Conservation (phyloP, 1,140 invertebrate genomes). For the Panagrolaimus sp. region DNA sequence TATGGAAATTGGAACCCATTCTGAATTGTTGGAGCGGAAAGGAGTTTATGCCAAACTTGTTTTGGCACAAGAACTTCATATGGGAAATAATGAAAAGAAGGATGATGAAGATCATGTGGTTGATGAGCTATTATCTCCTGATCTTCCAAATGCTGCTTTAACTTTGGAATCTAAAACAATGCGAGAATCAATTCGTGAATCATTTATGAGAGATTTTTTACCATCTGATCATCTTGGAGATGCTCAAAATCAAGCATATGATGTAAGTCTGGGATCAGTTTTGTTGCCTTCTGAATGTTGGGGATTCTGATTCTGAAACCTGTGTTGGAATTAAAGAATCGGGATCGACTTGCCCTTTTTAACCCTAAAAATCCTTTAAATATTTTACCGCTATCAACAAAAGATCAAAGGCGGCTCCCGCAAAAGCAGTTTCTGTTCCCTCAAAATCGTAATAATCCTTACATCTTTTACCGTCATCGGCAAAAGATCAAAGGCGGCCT, state of each 20-base stretch:
- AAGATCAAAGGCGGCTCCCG: too few species aligned
- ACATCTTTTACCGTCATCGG: too few species aligned
- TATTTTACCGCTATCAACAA: too few species aligned
- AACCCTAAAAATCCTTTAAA: too few species aligned
- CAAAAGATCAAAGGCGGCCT: too few species aligned
- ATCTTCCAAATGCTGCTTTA: neutral
- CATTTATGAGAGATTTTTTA: slow-evolving; percentile 34
- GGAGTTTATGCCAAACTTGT: slow-evolving; percentile 27
- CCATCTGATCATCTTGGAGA: slow-evolving; percentile 35
- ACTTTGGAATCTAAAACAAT: slow-evolving; percentile 18
- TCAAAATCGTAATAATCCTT: too few species aligned
- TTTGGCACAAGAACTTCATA: slow-evolving; percentile 21
- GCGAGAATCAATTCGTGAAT: slow-evolving; percentile 31
- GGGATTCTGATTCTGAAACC: slow-evolving; percentile 16
- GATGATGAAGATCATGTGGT: neutral
- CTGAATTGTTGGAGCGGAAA: slow-evolving; percentile 22
- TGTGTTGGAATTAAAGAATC: too few species aligned
- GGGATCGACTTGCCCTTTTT: too few species aligned
- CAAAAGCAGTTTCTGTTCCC: too few species aligned
- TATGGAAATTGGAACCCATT: slow-evolving; percentile 49
- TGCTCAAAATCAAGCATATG: slow-evolving; percentile 27
- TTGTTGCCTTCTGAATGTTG: too few species aligned
- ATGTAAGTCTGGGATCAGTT: neutral
- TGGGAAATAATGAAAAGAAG: neutral
- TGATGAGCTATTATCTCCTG: neutral